phyloP scores from a whole-genome alignment of 1,140 invertebrate genomes.

The Scaptodrosophila lebanonensis region DNA sequence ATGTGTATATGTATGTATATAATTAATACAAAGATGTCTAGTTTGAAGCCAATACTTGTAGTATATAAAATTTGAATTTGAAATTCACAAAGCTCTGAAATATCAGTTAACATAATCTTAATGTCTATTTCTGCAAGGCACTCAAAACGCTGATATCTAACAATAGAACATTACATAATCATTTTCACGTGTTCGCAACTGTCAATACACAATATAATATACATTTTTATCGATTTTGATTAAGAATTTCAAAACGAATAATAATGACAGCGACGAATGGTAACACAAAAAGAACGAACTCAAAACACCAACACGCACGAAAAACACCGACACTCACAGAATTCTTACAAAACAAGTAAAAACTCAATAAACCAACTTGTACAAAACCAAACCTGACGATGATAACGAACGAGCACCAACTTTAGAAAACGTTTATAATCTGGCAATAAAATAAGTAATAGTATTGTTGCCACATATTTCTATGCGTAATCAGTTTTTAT shows the following conservation, averaged over 20 bases:
- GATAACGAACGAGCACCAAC: too few species aligned
- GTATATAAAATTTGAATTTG: too few species aligned
- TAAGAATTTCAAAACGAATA: slow-evolving; percentile 71
- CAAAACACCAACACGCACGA: slow-evolving; percentile 8
- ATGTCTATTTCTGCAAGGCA: too few species aligned
- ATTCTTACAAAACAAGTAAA: slow-evolving; percentile 9
- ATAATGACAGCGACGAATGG: slow-evolving; percentile 37
- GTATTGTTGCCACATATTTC: too few species aligned
- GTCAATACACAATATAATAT: not conserved
- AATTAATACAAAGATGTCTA: too few species aligned
- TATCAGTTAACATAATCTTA: too few species aligned
- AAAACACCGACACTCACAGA: not conserved
- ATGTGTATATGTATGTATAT: too few species aligned
- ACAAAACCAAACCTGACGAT: not conserved
- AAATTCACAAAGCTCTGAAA: too few species aligned
- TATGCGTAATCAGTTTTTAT: too few species aligned
- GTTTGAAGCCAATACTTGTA: too few species aligned
- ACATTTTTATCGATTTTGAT: slow-evolving; percentile 70
- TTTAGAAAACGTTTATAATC: slow-evolving; percentile 46
- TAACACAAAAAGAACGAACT: slow-evolving; percentile 33
- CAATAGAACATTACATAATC: not conserved
- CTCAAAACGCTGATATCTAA: too few species aligned
- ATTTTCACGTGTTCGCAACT: not conserved
- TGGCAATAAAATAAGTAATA: slow-evolving; percentile 40
- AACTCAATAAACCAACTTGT: not conserved